These are phyloP conservation scores for Equus przewalskii DNA, from an alignment of 2,113 vertebrate species.

Conservation along the genomic window DNA sequence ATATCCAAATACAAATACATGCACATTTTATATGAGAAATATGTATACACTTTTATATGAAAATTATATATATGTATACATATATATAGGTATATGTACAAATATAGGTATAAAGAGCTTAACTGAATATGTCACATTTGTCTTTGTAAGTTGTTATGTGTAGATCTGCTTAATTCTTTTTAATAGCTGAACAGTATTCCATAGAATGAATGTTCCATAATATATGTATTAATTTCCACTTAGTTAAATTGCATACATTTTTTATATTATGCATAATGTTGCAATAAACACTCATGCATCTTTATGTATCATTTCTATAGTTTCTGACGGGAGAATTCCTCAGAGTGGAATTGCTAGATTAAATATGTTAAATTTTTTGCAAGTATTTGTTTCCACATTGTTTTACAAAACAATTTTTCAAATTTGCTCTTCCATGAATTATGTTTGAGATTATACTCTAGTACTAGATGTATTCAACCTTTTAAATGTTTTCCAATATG, in stretches of 20 bases:
- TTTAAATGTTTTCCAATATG: not conserved
- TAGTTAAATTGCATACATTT: not conserved
- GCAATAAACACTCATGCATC: not conserved
- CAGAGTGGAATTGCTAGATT: not conserved
- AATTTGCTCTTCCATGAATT: not conserved
- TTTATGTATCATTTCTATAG: not conserved
- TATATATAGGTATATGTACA: not conserved
- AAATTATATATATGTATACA: not conserved
- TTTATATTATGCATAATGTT: not conserved
- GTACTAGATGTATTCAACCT: not conserved
- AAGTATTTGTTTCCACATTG: not conserved
- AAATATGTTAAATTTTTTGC: not conserved
- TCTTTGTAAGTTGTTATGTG: not conserved
- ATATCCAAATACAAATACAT: not conserved
- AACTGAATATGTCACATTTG: not conserved
- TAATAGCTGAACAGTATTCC: not conserved
- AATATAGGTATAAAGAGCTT: not conserved
- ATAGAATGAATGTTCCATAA: not conserved
- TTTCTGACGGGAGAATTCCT: not conserved
- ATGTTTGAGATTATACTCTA: not conserved
- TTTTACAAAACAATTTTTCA: not conserved
- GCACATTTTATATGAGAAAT: not conserved
- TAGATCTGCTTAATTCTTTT: not conserved
- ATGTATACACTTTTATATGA: not conserved
- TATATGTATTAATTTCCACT: not conserved